phyloP scores from a whole-genome alignment of 2,888 invertebrate genomes.

The Andrena praecox region DNA sequence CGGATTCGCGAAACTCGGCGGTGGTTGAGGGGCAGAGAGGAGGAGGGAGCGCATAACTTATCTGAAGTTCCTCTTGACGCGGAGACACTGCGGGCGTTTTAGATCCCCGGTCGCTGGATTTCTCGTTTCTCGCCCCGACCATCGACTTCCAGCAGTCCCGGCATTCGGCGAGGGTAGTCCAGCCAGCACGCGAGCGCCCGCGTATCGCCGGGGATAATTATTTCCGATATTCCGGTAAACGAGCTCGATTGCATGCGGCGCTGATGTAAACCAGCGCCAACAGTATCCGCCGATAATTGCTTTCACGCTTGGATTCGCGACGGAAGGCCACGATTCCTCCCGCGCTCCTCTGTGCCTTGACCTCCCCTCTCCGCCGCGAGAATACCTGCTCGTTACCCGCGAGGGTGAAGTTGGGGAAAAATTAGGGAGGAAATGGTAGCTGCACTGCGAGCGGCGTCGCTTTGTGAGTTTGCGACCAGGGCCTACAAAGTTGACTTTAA shows the following conservation, averaged over 20 bases:
- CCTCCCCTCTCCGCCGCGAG: constrained; percentile 1
- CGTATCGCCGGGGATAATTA: constrained; percentile 61
- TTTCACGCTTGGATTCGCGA: constrained; percentile 52
- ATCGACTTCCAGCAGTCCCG: constrained; percentile 17
- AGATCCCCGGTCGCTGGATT: constrained; percentile 37
- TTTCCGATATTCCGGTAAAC: constrained; percentile 65
- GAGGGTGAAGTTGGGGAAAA: too few relatives aligned
- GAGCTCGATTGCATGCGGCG: constrained; percentile 32
- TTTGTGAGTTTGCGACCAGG: too few relatives aligned
- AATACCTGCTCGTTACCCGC: constrained; percentile 6
- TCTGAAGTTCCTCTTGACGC: constrained; percentile 61
- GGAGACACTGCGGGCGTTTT: constrained; percentile 46
- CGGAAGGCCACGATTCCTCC: constrained; percentile 19
- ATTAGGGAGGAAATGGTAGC: too few relatives aligned
- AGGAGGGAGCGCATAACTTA: constrained; percentile 69
- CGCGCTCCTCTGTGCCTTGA: constrained; percentile 20
- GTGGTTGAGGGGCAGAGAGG: too few relatives aligned
- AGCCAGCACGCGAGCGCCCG: constrained; percentile 15
- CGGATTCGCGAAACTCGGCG: constrained; percentile 66
- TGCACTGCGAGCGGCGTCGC: too few relatives aligned
- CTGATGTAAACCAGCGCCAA: constrained; percentile 47
- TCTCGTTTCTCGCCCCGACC: constrained; percentile 61
- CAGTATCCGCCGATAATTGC: constrained; percentile 64
- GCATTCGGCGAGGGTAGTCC: constrained; percentile 18
- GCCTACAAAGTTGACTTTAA: too few relatives aligned